Evolutionary conservation across 2,797 vertebrate species (phyloP).

Genomic region (Mormyrops attenuatus): DNA sequence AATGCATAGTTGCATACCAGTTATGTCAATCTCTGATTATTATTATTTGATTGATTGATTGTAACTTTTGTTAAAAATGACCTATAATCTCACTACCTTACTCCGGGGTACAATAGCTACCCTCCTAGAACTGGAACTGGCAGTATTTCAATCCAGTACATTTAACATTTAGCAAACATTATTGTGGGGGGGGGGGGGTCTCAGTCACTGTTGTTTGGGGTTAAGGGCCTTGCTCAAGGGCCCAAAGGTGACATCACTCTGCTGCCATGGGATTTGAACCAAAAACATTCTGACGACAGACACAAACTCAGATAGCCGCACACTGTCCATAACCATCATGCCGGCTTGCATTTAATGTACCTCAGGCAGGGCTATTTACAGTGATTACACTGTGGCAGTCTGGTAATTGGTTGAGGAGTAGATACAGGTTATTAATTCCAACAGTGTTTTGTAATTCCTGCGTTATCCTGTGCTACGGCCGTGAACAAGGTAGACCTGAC

Average conservation of each 20-base stretch:
- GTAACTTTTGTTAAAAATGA: background rate
- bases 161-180: background rate
- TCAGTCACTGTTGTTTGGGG: background rate
- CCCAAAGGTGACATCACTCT: background rate
- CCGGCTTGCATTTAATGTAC: background rate
- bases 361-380: background rate
- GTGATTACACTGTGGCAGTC: background rate
- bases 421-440: background rate
- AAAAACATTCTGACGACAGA: background rate
- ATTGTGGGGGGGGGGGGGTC: background rate
- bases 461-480: background rate
- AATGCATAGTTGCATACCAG: background rate
- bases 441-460: background rate
- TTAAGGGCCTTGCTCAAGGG: background rate
- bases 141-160: background rate
- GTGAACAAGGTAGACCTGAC: background rate
- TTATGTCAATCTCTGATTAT: background rate
- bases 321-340: background rate
- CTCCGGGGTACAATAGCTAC: background rate
- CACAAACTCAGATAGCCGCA: background rate
- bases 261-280: background rate
- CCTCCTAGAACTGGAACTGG: background rate
- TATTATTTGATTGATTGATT: background rate
- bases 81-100: background rate
- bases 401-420: background rate